Conservation (phyloP, 2,797 vertebrate genomes). For the Astyanax mexicanus region DNA sequence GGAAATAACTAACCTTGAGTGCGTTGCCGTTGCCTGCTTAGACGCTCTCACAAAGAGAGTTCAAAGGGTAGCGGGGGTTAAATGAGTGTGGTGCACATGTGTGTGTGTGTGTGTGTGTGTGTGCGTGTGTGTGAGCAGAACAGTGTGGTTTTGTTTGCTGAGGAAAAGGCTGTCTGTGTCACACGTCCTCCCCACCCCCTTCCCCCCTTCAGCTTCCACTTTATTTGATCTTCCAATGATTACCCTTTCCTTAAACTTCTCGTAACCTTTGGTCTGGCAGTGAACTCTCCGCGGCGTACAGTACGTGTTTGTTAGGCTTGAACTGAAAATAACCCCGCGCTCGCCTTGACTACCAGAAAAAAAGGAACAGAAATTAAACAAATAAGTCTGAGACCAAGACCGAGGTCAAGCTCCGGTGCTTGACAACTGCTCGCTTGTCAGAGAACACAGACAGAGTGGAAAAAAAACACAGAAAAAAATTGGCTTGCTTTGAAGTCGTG, state of each 20-base stretch:
- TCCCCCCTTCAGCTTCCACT: constrained; percentile 45
- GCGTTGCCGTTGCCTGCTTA: constrained; percentile 46
- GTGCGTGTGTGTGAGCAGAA: constrained; percentile 21
- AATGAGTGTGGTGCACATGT: constrained; percentile 25
- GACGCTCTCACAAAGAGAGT: constrained; percentile 30
- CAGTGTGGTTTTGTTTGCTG: constrained; percentile 59
- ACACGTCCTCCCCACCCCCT: constrained; percentile 44
- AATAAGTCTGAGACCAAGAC: constrained; percentile 45
- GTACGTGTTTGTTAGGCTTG: constrained; percentile 61
- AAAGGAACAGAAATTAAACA: constrained; percentile 59
- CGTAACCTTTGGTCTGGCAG: constrained; percentile 62
- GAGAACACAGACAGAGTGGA: constrained; percentile 45
- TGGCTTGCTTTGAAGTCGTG: constrained; percentile 51
- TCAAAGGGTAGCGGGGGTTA: constrained; percentile 57
- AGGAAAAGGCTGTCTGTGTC: constrained; percentile 55
- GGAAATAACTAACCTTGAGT: constrained; percentile 55
- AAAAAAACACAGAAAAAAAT: constrained; percentile 24
- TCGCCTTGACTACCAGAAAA: constrained; percentile 49
- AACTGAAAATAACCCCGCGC: constrained; percentile 62
- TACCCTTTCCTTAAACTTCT: constrained; percentile 67
- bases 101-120: background rate
- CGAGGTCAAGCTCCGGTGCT: constrained; percentile 53
- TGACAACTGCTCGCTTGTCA: constrained; percentile 55
- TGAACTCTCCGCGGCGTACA: constrained; percentile 54
- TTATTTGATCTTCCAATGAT: constrained; percentile 62